Base-by-base conservation (phyloP, 1,140 invertebrate species). In the Leptoteleia sp. region DNA sequence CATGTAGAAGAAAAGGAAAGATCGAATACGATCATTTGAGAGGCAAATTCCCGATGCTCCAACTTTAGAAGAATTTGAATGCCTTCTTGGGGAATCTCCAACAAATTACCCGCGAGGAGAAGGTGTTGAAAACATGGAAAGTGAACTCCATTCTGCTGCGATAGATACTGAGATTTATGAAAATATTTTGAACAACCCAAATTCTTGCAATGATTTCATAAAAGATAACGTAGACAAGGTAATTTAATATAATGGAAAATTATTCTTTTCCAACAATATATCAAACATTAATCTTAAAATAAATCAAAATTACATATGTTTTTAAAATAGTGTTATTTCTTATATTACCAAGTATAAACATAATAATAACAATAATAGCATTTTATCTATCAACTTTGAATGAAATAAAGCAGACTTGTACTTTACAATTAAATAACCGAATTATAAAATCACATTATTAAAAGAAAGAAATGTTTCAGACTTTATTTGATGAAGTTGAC, bases 111-210 rank as follows among this genome's bases (percentile, higher is more conserved):
- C 88, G 2, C 82, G 82, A 35, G 87, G 85, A 16, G 87, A 89
- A 77, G 85, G 86, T 3, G 68, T 90, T n/a, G 88, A 89, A 52
- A 86, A 89, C 61, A 89, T 90, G 84, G 89, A 90, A 52, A 89
- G 88, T 47, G 87, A 90, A 71, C 80, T 90, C 8, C 87, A 89
- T 76, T 89, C 87, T 6, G 89, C 89, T 16, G 87, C 89, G 13
- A 89, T 89, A 22, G 89, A 90, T 15, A 88, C 84, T 0, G 85
- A 85, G 40, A 57, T 82, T 3, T 87, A 86, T 59, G 86, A 89
- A 55, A 84, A 86, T 43, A 75, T 85, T 59, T 67, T 73, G 9
- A 81, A 80, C 7, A 64, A 82, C 13, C 13, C 47, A n/a, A 37
- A 64, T 16, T 38, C 29, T 29, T 38, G 47, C 25, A 68, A 27